Evolutionary conservation across 2,888 invertebrate genomes (phyloP), one percentile per base, ranked within the genome.

Genomic region (Cerceris ruficornis): DNA sequence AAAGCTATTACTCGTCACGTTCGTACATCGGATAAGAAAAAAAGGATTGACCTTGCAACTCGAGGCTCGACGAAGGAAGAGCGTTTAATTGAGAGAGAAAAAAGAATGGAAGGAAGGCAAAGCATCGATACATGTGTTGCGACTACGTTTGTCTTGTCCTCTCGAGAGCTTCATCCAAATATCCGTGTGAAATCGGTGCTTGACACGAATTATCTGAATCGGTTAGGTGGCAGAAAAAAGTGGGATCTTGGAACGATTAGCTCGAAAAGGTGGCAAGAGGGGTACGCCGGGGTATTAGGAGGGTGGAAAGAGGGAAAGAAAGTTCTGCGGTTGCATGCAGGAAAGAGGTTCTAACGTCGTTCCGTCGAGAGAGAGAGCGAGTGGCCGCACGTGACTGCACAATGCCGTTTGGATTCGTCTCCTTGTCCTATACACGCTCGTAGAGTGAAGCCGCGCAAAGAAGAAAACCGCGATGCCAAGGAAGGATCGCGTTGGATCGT

Each of bases 301-400:
- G 71, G 59, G 46, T 13, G 8, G 41, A 55, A 50, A 41, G 65
- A 13, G 54, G 43, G 75, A 79, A 69, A 71, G 66, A 57, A 77
- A 73, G 74, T 70, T 75, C 50, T 70, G 74, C 61, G 74, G 76
- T 74, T 78, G 66, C 65, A 72, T 59, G 61, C 41, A 13, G 55
- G 52, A 59, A 69, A 81, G 59, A 72, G 74, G 81, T 81, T 69
- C 81, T 87, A 86, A 89, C 87, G 84, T 83, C 60, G 66, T 85
- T 80, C 78, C 78, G 86, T 87, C 83, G 81, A 57, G 61, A 46
- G 61, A 85, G 74, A 80, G 77, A 84, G 87, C 86, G 88, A 91
- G 91, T 91, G 91, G 88, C 81, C 86, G 91, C 90, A 88, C 91
- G 91, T 91, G 91, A 91, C 90, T 84, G 79, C 84, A 91, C 91